Evolutionary conservation across 2,113 vertebrate species (phyloP), one percentile per base, ranked within the genome.

Genomic region (Salvelinus namaycush): DNA sequence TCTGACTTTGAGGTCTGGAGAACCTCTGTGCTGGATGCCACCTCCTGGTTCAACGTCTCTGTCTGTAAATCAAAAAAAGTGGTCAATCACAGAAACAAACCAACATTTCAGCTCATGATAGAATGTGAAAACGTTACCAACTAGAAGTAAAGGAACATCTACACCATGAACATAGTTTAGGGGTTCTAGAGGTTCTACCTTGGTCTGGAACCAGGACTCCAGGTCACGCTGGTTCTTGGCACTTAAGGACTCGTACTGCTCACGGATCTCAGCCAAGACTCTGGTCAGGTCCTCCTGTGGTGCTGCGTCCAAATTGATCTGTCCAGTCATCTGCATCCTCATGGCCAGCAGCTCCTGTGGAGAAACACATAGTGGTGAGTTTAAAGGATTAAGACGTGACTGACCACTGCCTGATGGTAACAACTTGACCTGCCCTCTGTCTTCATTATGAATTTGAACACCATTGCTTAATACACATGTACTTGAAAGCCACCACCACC

Each of bases 171-270:
- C 29, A 44, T 4, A 27, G 4, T 34, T 9, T 18, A 69, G 22
- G 26, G 67, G 16, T 27, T 48, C 1, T 70, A 7, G 9, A 1
- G 57, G n/a, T 59, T 69, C 73, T 78, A 93, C 93, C 89, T 94
- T 90, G 29, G 64, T 0, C 44, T 87, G 74, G 85, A 92, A 97
- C 74, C 81, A 95, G 5, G 48, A 1, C 72, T 96, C 94, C 74
- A 93, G 89, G 1, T 98, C 95, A 82, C 87, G 89, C 2, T 83
- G 86, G 86, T 94, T 92, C 87, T 97, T 97, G 5, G 83, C 82
- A 29, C 93, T 91, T 20, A 92, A 62, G 5, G 4, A 29, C 80
- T 99, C 97, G 0, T 98, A 99, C 74, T 97, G 24, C 24, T 88
- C 81, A 29, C 97, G 94, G 82, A 95, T 92, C 67, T 95, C 93